Evolutionary conservation across 2,888 invertebrate genomes (phyloP).

Genomic region (Smittia aterrima): DNA sequence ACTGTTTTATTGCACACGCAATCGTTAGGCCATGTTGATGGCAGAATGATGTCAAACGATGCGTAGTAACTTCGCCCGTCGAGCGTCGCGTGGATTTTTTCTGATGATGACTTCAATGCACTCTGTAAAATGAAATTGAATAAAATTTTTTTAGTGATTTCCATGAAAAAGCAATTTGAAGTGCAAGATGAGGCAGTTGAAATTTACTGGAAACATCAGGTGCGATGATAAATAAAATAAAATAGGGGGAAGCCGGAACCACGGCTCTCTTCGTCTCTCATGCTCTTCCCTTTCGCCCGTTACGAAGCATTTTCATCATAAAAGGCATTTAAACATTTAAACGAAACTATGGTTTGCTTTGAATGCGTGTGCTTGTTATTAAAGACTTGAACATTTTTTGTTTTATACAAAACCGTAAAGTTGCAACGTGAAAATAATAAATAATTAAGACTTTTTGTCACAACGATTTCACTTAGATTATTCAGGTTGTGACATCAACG

Average conservation of each 20-base stretch:
- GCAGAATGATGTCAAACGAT: slow-evolving; percentile 60
- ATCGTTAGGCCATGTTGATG: slow-evolving; percentile 59
- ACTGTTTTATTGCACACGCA: slow-evolving; percentile 52
- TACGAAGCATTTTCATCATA: neutral
- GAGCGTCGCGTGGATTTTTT: slow-evolving; percentile 59
- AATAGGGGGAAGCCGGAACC: slow-evolving; percentile 18
- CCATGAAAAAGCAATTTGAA: neutral
- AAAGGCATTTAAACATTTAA: neutral
- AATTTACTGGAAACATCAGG: neutral
- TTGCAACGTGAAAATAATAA: too few species aligned
- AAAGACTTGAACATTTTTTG: too few species aligned
- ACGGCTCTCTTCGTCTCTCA: neutral
- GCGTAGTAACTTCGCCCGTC: slow-evolving; percentile 59
- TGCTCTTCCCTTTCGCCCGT: slow-evolving; percentile 4
- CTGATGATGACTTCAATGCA: slow-evolving; percentile 58
- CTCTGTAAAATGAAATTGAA: slow-evolving; percentile 52
- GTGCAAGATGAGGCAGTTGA: slow-evolving; percentile 7
- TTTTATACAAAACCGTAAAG: too few species aligned
- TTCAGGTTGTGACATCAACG: too few species aligned
- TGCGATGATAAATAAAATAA: neutral
- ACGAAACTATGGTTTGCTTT: too few species aligned
- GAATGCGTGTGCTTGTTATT: too few species aligned
- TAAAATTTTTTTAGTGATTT: slow-evolving; percentile 23
- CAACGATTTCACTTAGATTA: too few species aligned
- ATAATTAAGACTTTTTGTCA: too few species aligned